Base-by-base conservation (phyloP, 2,888 invertebrate species). In the Carabus problematicus region DNA sequence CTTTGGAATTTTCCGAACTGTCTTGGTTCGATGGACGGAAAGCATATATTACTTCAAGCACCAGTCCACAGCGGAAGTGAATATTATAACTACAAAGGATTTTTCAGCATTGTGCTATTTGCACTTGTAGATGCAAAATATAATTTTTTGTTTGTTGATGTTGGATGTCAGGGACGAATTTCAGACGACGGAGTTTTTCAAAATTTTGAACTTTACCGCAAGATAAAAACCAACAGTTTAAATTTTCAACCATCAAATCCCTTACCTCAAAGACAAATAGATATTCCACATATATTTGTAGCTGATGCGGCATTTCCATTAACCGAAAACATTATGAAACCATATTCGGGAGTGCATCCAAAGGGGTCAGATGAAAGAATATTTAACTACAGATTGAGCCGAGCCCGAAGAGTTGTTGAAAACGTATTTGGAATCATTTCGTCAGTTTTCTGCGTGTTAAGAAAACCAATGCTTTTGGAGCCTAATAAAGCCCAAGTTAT, bases 71-170 rank as follows among this genome's bases (percentile, higher is more conserved):
- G 70, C 43, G 72, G 70, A 19, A 71, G 12, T n/a, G 43, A 67
- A 71, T 70, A 70, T 71, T 76, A 61, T 42, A 76, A 75, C 54
- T 77, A 76, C 72, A 77, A 76, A 70, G 73, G 73, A 71, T 67
- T 66, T 14, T 71, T 72, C 66, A 72, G 72, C 19, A 74, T 72
- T 63, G 75, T 70, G 74, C 73, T 77, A 1, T 62, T 77, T 64
- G 77, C 76, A 2, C 60, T 76, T 73, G 77, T 77, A 11, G 75
- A 77, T 73, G 45, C 45, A 29, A 29, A 29, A 29, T 29, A 29
- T 29, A 29, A 29, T 29, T 45, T 45, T 45, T 12, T 12, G 14
- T 45, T 45, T 45, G 14, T 45, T 7, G 45, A 45, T 12, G 45
- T 45, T 45, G 45, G 45, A 71, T 11, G n/a, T 12, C 45, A 45